Evolutionary conservation across 1,140 invertebrate genomes (phyloP), one percentile per base, ranked within the genome.

Genomic region (Anthonomus grandis): DNA sequence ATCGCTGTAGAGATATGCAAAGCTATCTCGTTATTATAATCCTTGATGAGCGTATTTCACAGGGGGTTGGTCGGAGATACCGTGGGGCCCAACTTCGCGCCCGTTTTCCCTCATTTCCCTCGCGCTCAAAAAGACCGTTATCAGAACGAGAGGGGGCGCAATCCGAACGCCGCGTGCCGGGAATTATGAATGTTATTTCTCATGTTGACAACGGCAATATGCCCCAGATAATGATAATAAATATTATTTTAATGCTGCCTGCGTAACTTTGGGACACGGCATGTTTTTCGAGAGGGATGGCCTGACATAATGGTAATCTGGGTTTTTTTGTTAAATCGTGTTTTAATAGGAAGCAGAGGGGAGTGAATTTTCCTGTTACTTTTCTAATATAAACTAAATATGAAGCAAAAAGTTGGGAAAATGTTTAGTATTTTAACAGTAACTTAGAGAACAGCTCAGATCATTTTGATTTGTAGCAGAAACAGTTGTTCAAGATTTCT

Each of bases 1-100:
- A 68, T 68, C 65, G 59, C 39, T 34, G 49, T 60, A 56, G 62
- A 64, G 68, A 69, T 70, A 70, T 68, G 68, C 66, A 68, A 70
- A 69, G 60, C 65, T 64, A 63, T 59, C 63, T 66, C 65, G 67
- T 70, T 70, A 68, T 69, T 69, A 69, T 69, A 70, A 70, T 69
- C 68, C 67, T 64, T 68, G 68, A 68, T 65, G 62, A 63, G 57
- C 61, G 64, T 66, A 66, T 64, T 64, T 68, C 64, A 68, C 64
- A 48, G 44, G 47, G 47, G 27, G n/a, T n/a, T n/a, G n/a, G 38
- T 37, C 27, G 34, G 23, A 57, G 53, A 60, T 49, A 57, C 38
- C 52, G 53, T 51, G 46, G 37, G 46, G 36, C 55, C 52, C 22
- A 10, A 12, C 38, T 6, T 5, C 49, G 52, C 41, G 39, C 45